Evolutionary conservation across 1,140 invertebrate species (phyloP), one percentile per base, ranked within the genome.

Genomic region (Aethina tumida): DNA sequence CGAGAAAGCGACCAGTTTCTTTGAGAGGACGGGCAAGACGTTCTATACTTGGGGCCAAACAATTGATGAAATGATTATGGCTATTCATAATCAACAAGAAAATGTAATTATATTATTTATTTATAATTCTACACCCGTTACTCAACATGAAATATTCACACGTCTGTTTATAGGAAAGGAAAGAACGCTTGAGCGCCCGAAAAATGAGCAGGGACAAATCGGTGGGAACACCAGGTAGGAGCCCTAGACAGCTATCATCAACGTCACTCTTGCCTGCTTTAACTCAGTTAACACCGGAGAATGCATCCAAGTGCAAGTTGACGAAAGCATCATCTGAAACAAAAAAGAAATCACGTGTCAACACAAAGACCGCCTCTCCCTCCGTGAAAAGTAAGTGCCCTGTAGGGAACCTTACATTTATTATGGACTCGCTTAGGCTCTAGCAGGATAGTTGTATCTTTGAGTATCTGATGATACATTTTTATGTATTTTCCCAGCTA

Each of bases 21-120:
- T 75, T 50, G 46, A 46, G 1, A 56, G 58, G 12, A 63, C 68
- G 22, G 67, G 69, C 1, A 60, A 56, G 2, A 40, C 48, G 0
- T 82, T 82, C 45, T 66, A 66, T 1, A 65, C 79, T 2, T 58
- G 74, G 41, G 79, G 79, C 1, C 58, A 70, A 31, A 44, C 45
- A 3, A 27, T 56, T n/a, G 32, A 49, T 10, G 37, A 47, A 16
- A 44, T 46, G 24, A 48, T 54, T 20, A 9, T 26, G 10, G 20
- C 50, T 27, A 6, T 41, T 13, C 40, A 47, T 32, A 26, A 34
- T n/a, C 41, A 45, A 13, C 25, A 43, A 32, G 50, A 52, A 33
- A 49, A 39, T 42, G 49, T 47, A 50, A 43, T 38, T 33, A 39
- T 31, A 21, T 0, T 26, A 18, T 37, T 10, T 7, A 15, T n/a